Evolutionary conservation across 2,888 invertebrate genomes (phyloP), one percentile per base, ranked within the genome.

Genomic region (Abrostola triplasia): DNA sequence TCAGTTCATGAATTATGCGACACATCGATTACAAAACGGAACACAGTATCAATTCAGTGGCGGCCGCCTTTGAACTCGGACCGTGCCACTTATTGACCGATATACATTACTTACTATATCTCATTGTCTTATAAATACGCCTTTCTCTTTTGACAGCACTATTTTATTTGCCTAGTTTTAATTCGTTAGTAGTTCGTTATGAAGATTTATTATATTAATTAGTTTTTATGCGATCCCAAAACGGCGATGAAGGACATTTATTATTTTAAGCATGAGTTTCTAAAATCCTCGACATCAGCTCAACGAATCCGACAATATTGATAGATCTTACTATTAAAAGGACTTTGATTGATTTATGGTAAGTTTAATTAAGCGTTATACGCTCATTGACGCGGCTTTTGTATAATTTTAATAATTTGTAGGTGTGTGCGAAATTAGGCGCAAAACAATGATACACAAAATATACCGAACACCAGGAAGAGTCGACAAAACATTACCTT

Each of bases 21-120:
- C 85, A 89, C 88, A 88, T 89, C 86, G 86, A 85, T 89, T 89
- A 88, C 87, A 90, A 90, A 92, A 90, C 85, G 87, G 84, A 89
- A 89, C 87, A 87, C 84, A 81, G 80, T 84, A 87, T 88, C 86
- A 85, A 86, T 87, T 83, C 82, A 81, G 81, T 80, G 81, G 88
- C 89, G 89, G 89, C 68, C 64, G 81, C 84, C 78, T 89, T 90
- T 87, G 83, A 86, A 80, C 81, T 81, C 50, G 61, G 64, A 59
- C 64, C 61, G 75, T 76, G 70, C 79, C 82, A 82, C 74, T 82
- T 82, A 81, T 70, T 75, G 73, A 60, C 59, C 70, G 68, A 74
- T 79, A 80, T 81, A 63, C 67, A 66, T 77, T 70, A 74, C 67
- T 62, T 72, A 72, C 61, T 54, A 65, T 76, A 68, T 69, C 68